These are phyloP conservation scores for Rhadinocentrus ornatus DNA, from an alignment of 2,797 vertebrate genomes.

Conservation along the genomic window DNA sequence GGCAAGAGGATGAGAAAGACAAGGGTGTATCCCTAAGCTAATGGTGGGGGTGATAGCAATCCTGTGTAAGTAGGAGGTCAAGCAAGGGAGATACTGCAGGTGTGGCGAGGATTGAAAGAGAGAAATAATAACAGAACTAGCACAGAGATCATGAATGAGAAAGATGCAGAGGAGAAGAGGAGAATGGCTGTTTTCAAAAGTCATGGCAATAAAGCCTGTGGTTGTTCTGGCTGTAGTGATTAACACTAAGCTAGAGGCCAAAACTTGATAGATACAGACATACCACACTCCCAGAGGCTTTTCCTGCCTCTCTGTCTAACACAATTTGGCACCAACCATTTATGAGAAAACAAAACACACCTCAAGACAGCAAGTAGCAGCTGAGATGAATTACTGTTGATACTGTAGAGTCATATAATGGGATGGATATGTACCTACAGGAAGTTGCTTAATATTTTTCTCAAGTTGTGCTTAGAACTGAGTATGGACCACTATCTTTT, in stretches of 20 bases:
- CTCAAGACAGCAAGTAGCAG: conserved; percentile 50
- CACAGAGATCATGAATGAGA: conserved; percentile 48
- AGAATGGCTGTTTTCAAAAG: conserved; percentile 38
- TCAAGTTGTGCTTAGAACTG: conserved; percentile 27
- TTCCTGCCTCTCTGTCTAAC: conserved; percentile 55
- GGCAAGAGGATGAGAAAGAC: conserved; percentile 27
- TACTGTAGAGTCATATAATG: conserved; percentile 60
- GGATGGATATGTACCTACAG: conserved; percentile 44
- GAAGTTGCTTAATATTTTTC: conserved; percentile 24
- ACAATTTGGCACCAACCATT: conserved; percentile 65
- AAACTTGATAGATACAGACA: conserved; percentile 60
- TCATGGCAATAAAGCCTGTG: conserved; percentile 55
- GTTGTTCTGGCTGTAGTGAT: conserved; percentile 74
- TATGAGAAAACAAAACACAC: conserved; percentile 72
- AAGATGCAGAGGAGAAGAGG: conserved; percentile 21
- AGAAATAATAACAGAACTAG: conserved; percentile 20
- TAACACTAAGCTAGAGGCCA: conserved; percentile 76
- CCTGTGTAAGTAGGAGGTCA: conserved; percentile 28
- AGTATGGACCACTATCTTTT: conserved; percentile 26
- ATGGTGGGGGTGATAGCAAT: conserved; percentile 39
- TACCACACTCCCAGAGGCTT: conserved; percentile 49
- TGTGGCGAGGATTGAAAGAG: neutral
- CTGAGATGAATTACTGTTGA: conserved; percentile 59
- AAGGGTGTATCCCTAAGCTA: conserved; percentile 44
- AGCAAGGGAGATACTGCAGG: conserved; percentile 22